Percentiles rank a stretch among this genome's conserved stretches.
These are phyloP conservation scores for Huso huso DNA, from an alignment of 2,797 vertebrate genomes.

Conservation along the genomic window DNA sequence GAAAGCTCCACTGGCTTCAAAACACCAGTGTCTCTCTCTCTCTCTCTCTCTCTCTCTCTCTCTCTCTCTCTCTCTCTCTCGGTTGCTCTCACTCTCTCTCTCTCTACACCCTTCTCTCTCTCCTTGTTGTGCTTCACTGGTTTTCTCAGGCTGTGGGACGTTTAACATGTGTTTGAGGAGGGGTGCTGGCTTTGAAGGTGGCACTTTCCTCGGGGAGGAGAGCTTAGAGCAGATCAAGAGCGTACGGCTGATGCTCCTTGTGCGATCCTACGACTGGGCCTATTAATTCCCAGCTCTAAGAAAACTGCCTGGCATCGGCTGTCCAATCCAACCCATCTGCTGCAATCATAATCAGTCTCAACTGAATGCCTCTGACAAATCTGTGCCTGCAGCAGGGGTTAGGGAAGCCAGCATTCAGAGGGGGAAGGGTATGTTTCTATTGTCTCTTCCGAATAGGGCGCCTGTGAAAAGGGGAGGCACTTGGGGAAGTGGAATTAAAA, in stretches of 20 bases:
- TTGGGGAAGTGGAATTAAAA: slow-evolving; percentile 44
- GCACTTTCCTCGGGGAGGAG: slow-evolving; percentile 54
- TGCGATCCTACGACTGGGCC: slow-evolving; percentile 40
- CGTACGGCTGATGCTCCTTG: slow-evolving; percentile 32
- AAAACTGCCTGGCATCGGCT: slow-evolving; percentile 46
- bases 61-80: slow-evolving; percentile 12
- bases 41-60: slow-evolving; percentile 13
- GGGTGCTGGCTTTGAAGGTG: slow-evolving; percentile 48
- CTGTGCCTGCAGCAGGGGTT: slow-evolving; percentile 46
- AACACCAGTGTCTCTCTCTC: slow-evolving; percentile 31
- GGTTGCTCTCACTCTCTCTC: slow-evolving; percentile 1
- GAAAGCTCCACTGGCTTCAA: slow-evolving; percentile 17
- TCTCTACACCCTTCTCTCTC: slow-evolving; percentile 6
- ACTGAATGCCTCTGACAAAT: slow-evolving; percentile 71
- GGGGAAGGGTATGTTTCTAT: slow-evolving; percentile 38
- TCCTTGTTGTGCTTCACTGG: slow-evolving; percentile 36
- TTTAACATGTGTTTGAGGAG: slow-evolving; percentile 52
- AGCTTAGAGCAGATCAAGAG: slow-evolving; percentile 36
- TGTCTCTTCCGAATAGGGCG: slow-evolving; percentile 59
- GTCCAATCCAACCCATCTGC: slow-evolving; percentile 75
- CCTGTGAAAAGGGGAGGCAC: slow-evolving; percentile 40
- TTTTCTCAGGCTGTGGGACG: slow-evolving; percentile 38
- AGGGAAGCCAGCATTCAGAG: slow-evolving; percentile 21
- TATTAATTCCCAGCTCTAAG: slow-evolving; percentile 38
- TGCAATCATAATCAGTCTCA: slow-evolving; percentile 74